Evolutionary conservation across 2,888 invertebrate genomes (phyloP).

Genomic region (Hyalella azteca): DNA sequence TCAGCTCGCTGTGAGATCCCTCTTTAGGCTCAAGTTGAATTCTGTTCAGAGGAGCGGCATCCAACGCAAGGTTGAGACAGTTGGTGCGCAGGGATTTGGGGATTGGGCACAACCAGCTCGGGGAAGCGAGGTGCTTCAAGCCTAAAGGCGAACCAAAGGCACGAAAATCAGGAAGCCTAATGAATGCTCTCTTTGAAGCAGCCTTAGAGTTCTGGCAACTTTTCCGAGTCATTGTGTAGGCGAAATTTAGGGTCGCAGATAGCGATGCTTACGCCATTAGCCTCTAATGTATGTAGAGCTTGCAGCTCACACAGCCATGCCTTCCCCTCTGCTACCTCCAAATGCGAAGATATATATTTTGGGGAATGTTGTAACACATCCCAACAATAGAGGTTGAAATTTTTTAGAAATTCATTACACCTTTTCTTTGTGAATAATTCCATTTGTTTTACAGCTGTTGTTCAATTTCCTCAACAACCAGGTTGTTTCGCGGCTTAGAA

Average conservation of each 20-base stretch:
- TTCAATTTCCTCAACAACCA: no score
- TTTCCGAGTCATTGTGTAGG: constrained; percentile 8
- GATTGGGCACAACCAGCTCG: not conserved
- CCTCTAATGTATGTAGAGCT: not conserved
- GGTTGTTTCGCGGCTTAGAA: no score
- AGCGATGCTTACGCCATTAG: constrained; percentile 9
- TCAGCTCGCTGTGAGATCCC: no score
- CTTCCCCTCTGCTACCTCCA: not conserved
- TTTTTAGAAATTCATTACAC: no score
- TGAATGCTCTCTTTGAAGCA: not conserved
- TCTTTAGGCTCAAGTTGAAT: not conserved
- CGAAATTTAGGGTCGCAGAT: not conserved
- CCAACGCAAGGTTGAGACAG: not conserved
- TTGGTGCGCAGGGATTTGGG: not conserved
- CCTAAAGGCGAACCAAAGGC: not conserved
- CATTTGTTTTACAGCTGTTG: no score
- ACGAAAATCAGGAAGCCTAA: not conserved
- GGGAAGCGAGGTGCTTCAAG: not conserved
- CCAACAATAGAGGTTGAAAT: no score
- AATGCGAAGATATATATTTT: no score
- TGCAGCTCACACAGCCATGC: not conserved
- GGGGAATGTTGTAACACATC: no score
- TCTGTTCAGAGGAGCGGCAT: not conserved
- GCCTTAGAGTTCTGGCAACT: not conserved
- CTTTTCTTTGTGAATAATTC: no score